Percentiles rank a stretch among this genome's conserved stretches.
Conservation (phyloP, 2,888 invertebrate genomes). For the Pherbina coryleti region DNA sequence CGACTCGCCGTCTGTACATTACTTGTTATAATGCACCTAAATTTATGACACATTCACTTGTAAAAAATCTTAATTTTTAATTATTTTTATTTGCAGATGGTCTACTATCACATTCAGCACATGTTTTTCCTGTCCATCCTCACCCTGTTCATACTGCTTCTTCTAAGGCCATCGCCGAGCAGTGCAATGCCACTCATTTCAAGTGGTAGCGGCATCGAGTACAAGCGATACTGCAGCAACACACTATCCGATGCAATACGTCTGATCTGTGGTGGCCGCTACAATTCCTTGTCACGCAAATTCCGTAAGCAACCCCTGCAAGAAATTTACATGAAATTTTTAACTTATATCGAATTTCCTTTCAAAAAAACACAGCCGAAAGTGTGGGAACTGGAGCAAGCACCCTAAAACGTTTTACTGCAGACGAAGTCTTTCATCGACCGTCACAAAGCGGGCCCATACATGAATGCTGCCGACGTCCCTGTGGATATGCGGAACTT, state of each 20-base stretch:
- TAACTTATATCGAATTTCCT: background rate
- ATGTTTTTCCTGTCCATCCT: constrained; percentile 49
- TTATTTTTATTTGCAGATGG: constrained; percentile 53
- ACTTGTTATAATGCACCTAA: too few relatives aligned
- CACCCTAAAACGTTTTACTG: constrained; percentile 54
- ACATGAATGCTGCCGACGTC: constrained; percentile 62
- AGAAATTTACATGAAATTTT: background rate
- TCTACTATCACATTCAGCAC: constrained; percentile 42
- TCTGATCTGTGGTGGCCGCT: constrained; percentile 59
- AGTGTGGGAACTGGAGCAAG: constrained; percentile 48
- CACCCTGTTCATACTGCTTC: constrained; percentile 41
- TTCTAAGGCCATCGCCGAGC: constrained; percentile 42
- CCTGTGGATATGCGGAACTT: constrained; percentile 61
- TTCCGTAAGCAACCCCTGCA: constrained; percentile 58
- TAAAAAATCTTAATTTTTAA: background rate
- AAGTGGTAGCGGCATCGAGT: constrained; percentile 47
- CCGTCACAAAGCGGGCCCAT: constrained; percentile 58
- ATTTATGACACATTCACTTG: too few relatives aligned
- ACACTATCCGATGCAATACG: constrained; percentile 60
- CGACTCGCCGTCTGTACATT: too few relatives aligned
- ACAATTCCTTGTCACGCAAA: constrained; percentile 56
- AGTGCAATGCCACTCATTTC: constrained; percentile 46
- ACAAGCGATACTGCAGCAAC: constrained; percentile 60
- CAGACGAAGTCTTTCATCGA: constrained; percentile 52
- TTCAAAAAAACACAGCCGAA: constrained; percentile 50